These are phyloP conservation scores for Paracyclopina nana DNA, from an alignment of 1,140 invertebrate species.

Conservation along the genomic window DNA sequence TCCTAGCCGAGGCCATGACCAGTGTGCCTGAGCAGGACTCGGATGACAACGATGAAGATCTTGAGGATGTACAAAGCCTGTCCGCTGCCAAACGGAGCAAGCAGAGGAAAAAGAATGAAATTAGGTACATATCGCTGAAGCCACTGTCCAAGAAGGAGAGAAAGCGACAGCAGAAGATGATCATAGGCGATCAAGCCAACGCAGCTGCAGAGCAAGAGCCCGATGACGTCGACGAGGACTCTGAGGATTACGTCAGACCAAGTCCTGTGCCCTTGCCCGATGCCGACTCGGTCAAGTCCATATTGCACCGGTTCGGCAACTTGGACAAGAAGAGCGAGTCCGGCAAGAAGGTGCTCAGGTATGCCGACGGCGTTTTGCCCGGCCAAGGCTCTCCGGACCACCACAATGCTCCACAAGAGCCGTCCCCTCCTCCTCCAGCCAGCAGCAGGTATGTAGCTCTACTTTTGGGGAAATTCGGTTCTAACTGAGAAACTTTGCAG, in stretches of 20 bases:
- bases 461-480: too few relatives aligned
- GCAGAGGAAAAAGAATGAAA: neutral
- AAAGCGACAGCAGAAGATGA: neutral
- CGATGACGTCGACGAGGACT: neutral
- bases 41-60: neutral
- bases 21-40: constrained; percentile 1
- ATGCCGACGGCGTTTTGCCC: constrained; percentile 9
- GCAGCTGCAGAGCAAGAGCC: neutral
- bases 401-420: too few relatives aligned
- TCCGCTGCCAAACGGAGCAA: too few relatives aligned
- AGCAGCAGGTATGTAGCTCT: too few relatives aligned
- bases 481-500: too few relatives aligned
- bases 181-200: neutral
- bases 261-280: constrained; percentile 4
- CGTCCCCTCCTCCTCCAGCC: too few relatives aligned
- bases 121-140: constrained; percentile 8
- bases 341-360: neutral
- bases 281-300: constrained; percentile 3
- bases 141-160: constrained; percentile 11
- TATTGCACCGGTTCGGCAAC: neutral
- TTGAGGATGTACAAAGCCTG: too few relatives aligned
- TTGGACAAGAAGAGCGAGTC: neutral
- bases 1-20: constrained; percentile 2
- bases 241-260: neutral
- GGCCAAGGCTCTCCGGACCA: constrained; percentile 13